These are phyloP conservation scores for Pseudomyrmex pallidus DNA, from an alignment of 1,140 invertebrate species.

Conservation along the genomic window DNA sequence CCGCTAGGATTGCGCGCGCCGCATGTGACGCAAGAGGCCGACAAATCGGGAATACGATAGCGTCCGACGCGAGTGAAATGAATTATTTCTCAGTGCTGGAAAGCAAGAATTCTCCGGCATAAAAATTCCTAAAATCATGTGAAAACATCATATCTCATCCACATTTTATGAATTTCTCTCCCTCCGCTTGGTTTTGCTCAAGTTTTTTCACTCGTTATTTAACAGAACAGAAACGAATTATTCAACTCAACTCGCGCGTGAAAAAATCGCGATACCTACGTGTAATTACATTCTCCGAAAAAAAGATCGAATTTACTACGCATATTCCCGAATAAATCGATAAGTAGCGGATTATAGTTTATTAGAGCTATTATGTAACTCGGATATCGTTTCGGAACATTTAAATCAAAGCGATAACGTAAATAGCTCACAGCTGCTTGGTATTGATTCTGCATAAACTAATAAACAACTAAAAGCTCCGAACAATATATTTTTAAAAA, in stretches of 20 bases:
- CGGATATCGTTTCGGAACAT: background rate
- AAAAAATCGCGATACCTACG: background rate
- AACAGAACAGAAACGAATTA: background rate
- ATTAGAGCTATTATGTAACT: background rate
- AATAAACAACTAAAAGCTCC: constrained; percentile 1
- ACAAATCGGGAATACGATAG: constrained; percentile 9
- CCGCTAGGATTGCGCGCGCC: background rate
- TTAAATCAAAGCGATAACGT: background rate
- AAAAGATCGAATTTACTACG: background rate
- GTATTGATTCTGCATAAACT: constrained; percentile 18
- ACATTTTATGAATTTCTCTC: background rate
- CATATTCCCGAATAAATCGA: constrained; percentile 1
- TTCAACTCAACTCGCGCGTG: background rate
- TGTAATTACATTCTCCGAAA: background rate
- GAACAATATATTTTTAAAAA: background rate
- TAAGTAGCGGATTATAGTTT: constrained; percentile 6
- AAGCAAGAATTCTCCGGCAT: background rate
- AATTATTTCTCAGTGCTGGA: background rate
- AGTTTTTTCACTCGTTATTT: background rate
- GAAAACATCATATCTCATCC: background rate
- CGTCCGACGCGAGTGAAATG: background rate
- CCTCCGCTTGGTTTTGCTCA: background rate
- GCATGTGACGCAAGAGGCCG: background rate
- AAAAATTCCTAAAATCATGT: background rate
- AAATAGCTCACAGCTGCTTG: background rate